Conservation (phyloP, 2,797 vertebrate species). For the Macrochelys suwanniensis region DNA sequence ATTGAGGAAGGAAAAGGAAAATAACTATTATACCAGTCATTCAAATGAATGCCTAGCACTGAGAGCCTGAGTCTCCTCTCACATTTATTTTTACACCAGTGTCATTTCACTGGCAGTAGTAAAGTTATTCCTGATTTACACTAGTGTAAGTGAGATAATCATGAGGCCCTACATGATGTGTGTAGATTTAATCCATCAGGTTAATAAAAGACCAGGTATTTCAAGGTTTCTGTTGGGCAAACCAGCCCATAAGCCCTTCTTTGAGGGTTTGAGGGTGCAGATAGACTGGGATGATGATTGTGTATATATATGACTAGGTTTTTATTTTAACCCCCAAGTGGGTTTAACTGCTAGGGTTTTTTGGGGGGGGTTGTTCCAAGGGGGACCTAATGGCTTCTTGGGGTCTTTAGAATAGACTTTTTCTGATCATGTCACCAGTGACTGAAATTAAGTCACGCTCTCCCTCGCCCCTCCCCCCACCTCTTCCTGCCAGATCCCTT, state of each 20-base stretch:
- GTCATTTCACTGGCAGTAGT: not conserved
- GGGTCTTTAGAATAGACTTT: conserved; percentile 39
- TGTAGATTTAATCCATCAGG: not conserved
- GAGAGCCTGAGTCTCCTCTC: not conserved
- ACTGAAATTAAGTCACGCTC: conserved; percentile 47
- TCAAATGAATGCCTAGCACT: not conserved
- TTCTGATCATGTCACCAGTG: conserved; percentile 32
- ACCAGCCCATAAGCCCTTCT: fast-evolving
- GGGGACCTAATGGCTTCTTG: conserved; percentile 11
- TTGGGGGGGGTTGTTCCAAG: not conserved
- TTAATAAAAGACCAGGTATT: not conserved
- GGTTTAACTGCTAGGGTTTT: conserved; percentile 29
- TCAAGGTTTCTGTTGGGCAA: not conserved
- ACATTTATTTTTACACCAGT: not conserved
- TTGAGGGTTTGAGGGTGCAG: not conserved
- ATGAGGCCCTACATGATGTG: not conserved
- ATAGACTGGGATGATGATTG: not conserved
- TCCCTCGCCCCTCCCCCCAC: not conserved
- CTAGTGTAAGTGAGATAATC: not conserved
- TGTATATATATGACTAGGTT: not conserved
- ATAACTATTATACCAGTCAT: not conserved
- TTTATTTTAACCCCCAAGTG: conserved; percentile 48
- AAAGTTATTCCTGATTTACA: not conserved
- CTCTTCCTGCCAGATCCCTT: conserved; percentile 69
- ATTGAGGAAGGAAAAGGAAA: not conserved